Evolutionary conservation across 1,140 invertebrate genomes (phyloP), one percentile per base, ranked within the genome.

Genomic region (Ectropis grisescens): DNA sequence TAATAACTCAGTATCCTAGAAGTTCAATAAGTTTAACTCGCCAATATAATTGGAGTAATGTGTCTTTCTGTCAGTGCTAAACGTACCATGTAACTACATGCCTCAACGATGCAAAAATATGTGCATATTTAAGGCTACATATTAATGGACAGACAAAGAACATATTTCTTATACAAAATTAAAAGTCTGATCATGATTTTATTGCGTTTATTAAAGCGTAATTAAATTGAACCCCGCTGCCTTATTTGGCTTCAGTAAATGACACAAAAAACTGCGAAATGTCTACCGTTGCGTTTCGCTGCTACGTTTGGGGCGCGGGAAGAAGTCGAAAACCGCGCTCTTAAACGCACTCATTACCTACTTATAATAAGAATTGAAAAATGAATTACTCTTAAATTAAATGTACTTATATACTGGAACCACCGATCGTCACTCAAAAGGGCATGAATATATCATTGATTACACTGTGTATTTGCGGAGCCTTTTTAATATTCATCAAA

Each of bases 201-300:
- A 62, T 54, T 55, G 53, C 50, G 49, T 33, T 54, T 56, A 64
- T 67, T 70, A 61, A 46, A 37, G 43, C 38, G 51, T 61, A 67
- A 69, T 68, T 64, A 67, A 64, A 61, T 67, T 58, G 51, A 60
- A 30, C 42, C 40, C 39, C 26, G 43, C 30, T 45, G 41, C 61
- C 65, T 42, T 68, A 61, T 69, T 69, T 54, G 51, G 54, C 41
- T 58, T 42, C 42, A 41, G 37, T 36, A 61, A 57, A 51, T 41
- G 44, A 50, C 59, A 51, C 48, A 71, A 61, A 71, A 69, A 75
- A 58, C 33, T 30, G 30, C 29, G 12, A 23, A 14, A 26, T 29
- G 37, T 49, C 22, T 37, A 29, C 15, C 16, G 9, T 19, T 19
- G 16, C 16, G 3, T n/a, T n/a, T n/a, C n/a, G n/a, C n/a, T n/a